A percentile compares a stretch with the other conserved stretches of the same genome.
These are phyloP conservation scores for Steinernema feltiae DNA, from an alignment of 1,140 invertebrate genomes.

Conservation along the genomic window DNA sequence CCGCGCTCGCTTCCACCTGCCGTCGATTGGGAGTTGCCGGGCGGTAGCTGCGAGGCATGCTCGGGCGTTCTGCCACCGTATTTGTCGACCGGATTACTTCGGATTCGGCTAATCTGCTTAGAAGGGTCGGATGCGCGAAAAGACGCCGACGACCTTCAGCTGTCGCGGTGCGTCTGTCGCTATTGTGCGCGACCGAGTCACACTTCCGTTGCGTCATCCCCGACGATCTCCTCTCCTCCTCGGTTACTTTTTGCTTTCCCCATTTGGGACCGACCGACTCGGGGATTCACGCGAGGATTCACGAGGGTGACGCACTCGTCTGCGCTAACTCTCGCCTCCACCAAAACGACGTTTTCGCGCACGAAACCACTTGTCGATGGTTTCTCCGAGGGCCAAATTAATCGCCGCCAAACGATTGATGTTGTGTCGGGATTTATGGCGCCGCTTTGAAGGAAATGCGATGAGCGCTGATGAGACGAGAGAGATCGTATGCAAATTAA, in stretches of 20 bases:
- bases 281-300: not conserved
- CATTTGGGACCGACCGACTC: not conserved
- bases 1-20: not conserved
- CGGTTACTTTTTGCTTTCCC: not conserved
- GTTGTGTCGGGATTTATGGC: slow-evolving; percentile 10
- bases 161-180: not conserved
- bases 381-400: slow-evolving; percentile 11
- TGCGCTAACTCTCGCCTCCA: too few species aligned
- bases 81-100: slow-evolving; percentile 8
- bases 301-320: too few species aligned
- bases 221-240: not conserved
- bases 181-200: not conserved
- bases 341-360: not conserved
- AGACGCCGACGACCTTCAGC: slow-evolving; percentile 11
- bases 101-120: slow-evolving; percentile 8
- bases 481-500: not conserved
- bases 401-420: slow-evolving; percentile 3
- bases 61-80: not conserved
- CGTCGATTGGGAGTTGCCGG: not conserved
- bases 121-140: not conserved
- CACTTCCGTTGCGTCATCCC: slow-evolving; percentile 10
- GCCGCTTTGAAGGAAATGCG: not conserved
- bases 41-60: not conserved
- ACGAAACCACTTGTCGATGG: not conserved
- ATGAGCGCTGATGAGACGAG: slow-evolving; percentile 1